Evolutionary conservation across 2,113 vertebrate species (phyloP).

Genomic region (Lepus americanus): DNA sequence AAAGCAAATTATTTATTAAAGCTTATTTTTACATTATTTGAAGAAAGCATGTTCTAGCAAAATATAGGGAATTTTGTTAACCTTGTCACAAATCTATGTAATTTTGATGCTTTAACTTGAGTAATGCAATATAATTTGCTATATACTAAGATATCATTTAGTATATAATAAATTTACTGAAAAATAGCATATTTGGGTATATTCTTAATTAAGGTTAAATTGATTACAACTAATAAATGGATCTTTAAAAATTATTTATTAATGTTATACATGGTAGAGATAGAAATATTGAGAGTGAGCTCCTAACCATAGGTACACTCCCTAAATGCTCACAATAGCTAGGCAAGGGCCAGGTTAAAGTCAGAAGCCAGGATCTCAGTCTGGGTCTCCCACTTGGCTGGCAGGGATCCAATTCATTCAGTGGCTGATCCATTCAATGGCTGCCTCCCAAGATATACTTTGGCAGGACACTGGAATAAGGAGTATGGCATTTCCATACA

Average conservation of each 20-base stretch:
- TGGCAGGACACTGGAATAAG: too few species aligned
- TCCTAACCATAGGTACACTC: too few species aligned
- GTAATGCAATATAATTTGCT: neutral
- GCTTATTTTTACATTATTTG: neutral
- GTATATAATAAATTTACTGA: neutral
- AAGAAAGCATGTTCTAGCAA: neutral
- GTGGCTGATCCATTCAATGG: too few species aligned
- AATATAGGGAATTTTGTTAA: neutral
- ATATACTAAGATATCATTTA: conserved; percentile 11
- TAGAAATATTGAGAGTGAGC: too few species aligned
- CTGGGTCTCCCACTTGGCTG: too few species aligned
- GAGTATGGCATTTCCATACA: too few species aligned
- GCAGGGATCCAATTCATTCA: too few species aligned
- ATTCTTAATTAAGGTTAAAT: conserved; percentile 58
- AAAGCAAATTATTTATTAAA: neutral
- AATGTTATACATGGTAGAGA: too few species aligned
- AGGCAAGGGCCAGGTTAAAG: too few species aligned
- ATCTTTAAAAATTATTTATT: neutral
- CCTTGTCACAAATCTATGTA: neutral
- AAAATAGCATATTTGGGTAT: conserved; percentile 20
- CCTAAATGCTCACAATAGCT: too few species aligned
- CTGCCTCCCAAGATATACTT: too few species aligned
- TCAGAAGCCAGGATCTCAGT: too few species aligned
- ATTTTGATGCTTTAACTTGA: conserved; percentile 31
- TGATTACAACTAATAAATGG: neutral